Evolutionary conservation across 2,797 vertebrate genomes (phyloP).

Genomic region (Enteromius afrohamiltoni): DNA sequence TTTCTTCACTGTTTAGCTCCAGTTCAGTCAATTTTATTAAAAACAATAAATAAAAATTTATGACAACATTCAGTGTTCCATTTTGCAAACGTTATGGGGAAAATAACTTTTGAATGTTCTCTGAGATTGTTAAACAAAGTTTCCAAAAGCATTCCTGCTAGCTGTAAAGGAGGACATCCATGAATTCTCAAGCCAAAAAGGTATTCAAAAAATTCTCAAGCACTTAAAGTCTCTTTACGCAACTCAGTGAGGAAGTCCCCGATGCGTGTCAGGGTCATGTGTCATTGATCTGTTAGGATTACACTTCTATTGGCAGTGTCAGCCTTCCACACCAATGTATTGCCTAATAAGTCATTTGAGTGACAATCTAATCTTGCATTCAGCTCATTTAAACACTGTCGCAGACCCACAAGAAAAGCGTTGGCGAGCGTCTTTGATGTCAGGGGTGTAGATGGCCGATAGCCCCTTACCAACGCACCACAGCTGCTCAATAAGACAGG

Average conservation of each 20-base stretch:
- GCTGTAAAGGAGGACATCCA: background rate
- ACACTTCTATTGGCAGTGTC: slow-evolving; percentile 46
- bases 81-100: too few species aligned
- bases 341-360: slow-evolving; percentile 52
- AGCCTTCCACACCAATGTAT: slow-evolving; percentile 52
- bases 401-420: slow-evolving; percentile 14
- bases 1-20: background rate
- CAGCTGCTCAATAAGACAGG: slow-evolving; percentile 13
- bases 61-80: too few species aligned
- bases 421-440: slow-evolving; percentile 40
- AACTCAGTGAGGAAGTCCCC: slow-evolving; percentile 26
- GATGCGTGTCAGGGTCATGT: slow-evolving; percentile 48
- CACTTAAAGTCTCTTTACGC: background rate
- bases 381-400: slow-evolving; percentile 49
- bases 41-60: too few species aligned
- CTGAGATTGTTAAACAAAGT: background rate
- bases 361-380: slow-evolving; percentile 61
- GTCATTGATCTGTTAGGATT: slow-evolving; percentile 55
- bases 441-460: slow-evolving; percentile 31
- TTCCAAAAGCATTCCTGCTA: background rate
- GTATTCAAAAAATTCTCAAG: background rate
- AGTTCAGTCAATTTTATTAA: background rate
- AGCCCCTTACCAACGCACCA: slow-evolving; percentile 13
- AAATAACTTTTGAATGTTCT: too few species aligned
- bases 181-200: background rate